A percentile compares a stretch with the other conserved stretches of the same genome.
Evolutionary conservation across 2,888 invertebrate species (phyloP).

Genomic region (Morpho helenor): DNA sequence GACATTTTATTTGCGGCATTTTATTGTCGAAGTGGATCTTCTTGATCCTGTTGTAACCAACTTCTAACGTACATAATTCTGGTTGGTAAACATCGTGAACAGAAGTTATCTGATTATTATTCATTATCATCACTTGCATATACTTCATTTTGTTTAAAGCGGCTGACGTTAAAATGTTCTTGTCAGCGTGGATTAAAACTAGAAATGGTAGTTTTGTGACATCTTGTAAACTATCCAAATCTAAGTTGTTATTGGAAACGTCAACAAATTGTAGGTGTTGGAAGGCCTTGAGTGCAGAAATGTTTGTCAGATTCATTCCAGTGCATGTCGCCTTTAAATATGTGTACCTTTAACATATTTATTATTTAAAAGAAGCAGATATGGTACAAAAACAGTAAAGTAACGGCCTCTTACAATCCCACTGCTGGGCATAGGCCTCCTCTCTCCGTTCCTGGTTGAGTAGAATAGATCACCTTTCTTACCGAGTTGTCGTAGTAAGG

Average conservation of each 20-base stretch:
- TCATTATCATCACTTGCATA: conserved; percentile 80
- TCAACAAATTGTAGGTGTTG: conserved; percentile 78
- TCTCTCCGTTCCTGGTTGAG: too few species aligned
- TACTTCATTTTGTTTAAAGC: conserved; percentile 73
- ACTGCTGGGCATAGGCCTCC: too few species aligned
- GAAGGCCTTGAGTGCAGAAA: conserved; percentile 69
- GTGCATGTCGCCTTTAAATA: conserved; percentile 77
- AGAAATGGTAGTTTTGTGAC: conserved; percentile 74
- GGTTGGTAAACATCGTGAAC: conserved; percentile 76
- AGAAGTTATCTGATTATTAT: conserved; percentile 70
- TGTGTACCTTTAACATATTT: conserved; percentile 65
- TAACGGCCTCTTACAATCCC: too few species aligned
- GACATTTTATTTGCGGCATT: conserved; percentile 64
- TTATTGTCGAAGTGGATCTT: conserved; percentile 42
- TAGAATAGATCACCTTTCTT: too few species aligned
- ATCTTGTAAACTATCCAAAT: conserved; percentile 63
- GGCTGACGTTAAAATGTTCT: conserved; percentile 70
- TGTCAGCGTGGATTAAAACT: conserved; percentile 77
- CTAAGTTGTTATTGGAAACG: conserved; percentile 75
- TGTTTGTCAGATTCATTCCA: conserved; percentile 70
- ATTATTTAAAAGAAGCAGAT: neutral
- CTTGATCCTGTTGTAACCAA: conserved; percentile 68
- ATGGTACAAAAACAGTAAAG: too few species aligned
- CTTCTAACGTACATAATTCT: conserved; percentile 75
- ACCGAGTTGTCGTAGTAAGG: too few species aligned